Evolutionary conservation across 2,797 vertebrate species (phyloP), one percentile per base, ranked within the genome.

Genomic region (Huso huso): DNA sequence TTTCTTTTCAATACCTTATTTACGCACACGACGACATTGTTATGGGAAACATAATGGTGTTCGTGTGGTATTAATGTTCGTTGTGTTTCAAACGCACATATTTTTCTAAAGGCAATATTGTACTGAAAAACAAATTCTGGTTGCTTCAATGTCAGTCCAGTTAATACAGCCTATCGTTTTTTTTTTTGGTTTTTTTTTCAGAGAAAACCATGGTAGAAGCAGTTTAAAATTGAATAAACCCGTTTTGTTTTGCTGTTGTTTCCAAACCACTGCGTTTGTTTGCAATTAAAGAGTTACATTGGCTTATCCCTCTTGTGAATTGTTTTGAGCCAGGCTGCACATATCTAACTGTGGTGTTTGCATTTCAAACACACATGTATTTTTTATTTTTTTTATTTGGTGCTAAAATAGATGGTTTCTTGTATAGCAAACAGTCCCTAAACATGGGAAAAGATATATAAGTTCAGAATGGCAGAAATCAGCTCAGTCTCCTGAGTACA

Each of bases 331-430:
- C 71, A 69, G 74, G 76, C 75, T 68, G 37, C 37, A 37, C 37
- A 37, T 37, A 37, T 37, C 37, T 5, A 37, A 37, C 63, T 78
- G 1, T 8, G 61, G 67, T 88, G 85, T 91, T 90, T 89, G 82
- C 75, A 83, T 76, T 86, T 72, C 72, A 84, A 89, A 90, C 86
- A 90, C 49, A 86, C 81, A 89, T 90, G 89, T 91, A 90, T 90
- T 37, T 4, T 37, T 5, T 37, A 0, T 37, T 91, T 90, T 83
- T 91, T 91, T 90, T 90, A 90, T 90, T 91, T 91, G 86, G 84
- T 89, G 82, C 84, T 84, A 91, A 69, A 91, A 90, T 79, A 91
- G 73, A 76, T 73, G 59, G 6, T 67, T n/a, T 74, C 63, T 63
- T 88, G 82, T 87, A 90, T 64, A 84, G 77, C 75, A 84, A 90